Conservation (phyloP, 2,888 invertebrate species). For the Phyto melanocephala region DNA sequence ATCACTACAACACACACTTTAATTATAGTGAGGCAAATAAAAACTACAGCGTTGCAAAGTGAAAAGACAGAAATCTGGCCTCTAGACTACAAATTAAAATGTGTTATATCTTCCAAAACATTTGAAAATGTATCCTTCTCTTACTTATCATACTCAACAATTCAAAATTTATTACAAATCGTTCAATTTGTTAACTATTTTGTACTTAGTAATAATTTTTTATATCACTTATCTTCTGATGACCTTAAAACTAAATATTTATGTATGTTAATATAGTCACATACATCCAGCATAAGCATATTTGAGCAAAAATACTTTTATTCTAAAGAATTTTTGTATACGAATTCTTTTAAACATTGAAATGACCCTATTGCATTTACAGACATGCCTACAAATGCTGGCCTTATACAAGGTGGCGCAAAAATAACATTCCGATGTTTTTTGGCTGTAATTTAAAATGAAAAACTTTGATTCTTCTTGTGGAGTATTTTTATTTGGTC, state of each 20-base stretch:
- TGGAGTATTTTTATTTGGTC: too few relatives aligned
- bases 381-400: not conserved
- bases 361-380: conserved; percentile 27
- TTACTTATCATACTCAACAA: not conserved
- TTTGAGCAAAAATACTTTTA: not conserved
- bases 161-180: not conserved
- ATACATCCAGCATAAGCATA: not conserved
- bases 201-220: not conserved
- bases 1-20: too few relatives aligned
- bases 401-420: too few relatives aligned
- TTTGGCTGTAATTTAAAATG: too few relatives aligned
- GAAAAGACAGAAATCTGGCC: too few relatives aligned
- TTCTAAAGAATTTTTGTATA: not conserved
- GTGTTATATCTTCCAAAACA: too few relatives aligned
- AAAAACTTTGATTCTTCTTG: too few relatives aligned
- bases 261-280: too few relatives aligned
- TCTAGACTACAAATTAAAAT: too few relatives aligned
- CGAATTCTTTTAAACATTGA: not conserved
- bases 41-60: too few relatives aligned
- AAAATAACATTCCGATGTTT: too few relatives aligned
- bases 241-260: not conserved
- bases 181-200: not conserved
- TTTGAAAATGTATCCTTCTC: not conserved
- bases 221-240: not conserved
- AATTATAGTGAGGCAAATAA: too few relatives aligned